Conservation (phyloP, 2,888 invertebrate species). For the Gymnosoma rotundatum region DNA sequence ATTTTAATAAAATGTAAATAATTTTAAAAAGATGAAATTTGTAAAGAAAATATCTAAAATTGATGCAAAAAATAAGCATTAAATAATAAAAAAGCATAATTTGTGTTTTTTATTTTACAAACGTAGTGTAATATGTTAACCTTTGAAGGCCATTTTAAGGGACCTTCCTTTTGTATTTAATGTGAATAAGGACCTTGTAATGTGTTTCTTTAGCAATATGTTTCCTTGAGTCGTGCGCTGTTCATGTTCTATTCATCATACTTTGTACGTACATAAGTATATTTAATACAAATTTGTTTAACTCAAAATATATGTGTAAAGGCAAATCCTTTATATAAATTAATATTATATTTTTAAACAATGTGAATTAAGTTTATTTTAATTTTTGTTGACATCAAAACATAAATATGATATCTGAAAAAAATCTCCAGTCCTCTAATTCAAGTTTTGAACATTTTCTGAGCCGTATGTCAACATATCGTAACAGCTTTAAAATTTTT, state of each 20-base stretch:
- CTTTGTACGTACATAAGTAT: conserved; percentile 24
- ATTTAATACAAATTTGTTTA: conserved; percentile 27
- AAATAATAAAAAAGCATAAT: neutral
- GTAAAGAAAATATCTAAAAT: neutral
- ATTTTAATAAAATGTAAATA: neutral
- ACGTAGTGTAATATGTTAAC: conserved; percentile 6
- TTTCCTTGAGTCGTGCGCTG: conserved; percentile 44
- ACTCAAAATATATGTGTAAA: conserved; percentile 22
- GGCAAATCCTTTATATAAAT: conserved; percentile 18
- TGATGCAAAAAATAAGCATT: neutral
- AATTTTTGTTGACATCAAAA: neutral
- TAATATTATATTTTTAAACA: conserved; percentile 5
- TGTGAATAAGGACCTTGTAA: conserved; percentile 45
- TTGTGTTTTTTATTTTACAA: too few relatives aligned
- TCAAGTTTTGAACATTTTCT: too few relatives aligned
- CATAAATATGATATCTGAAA: neutral
- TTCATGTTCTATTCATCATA: conserved; percentile 32
- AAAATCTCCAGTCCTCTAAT: neutral
- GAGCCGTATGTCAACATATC: too few relatives aligned
- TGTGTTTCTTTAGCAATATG: conserved; percentile 32
- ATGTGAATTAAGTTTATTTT: conserved; percentile 10
- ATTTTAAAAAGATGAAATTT: neutral
- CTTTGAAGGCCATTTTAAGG: conserved; percentile 55
- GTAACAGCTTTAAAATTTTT: too few relatives aligned
- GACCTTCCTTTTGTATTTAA: conserved; percentile 42